phyloP scores from a whole-genome alignment of 92 coral and sea anemone species.

The Siderastrea radians region DNA sequence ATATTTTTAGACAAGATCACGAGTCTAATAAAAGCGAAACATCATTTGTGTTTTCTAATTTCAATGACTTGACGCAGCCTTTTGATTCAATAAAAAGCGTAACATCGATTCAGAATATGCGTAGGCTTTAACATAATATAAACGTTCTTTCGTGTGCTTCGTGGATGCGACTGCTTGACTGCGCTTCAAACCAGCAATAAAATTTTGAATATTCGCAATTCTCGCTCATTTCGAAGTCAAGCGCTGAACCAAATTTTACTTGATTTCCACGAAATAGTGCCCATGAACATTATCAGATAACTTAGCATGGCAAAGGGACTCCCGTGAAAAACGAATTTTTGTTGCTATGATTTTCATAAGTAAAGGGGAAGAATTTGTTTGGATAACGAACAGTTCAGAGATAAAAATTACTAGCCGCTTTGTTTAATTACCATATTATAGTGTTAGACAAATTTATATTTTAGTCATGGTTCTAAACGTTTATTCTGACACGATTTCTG shows the following conservation, averaged over 20 bases:
- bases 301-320: neutral
- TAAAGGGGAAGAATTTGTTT: neutral
- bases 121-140: neutral
- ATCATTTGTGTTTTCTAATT: neutral
- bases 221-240: neutral
- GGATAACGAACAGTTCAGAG: neutral
- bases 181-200: constrained; percentile 8
- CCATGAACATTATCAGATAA: no score
- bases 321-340: neutral
- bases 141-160: neutral
- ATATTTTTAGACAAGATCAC: neutral
- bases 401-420: neutral
- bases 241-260: neutral
- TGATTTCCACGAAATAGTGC: no score
- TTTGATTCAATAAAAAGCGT: neutral
- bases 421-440: neutral
- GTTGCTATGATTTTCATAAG: neutral
- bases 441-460: neutral
- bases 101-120: neutral
- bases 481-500: no score
- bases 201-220: neutral
- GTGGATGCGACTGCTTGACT: neutral
- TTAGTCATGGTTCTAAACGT: neutral
- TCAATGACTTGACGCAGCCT: neutral
- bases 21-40: neutral